Base-by-base conservation (phyloP, 64 coral and sea anemone species). In the Trachythela sp. region DNA sequence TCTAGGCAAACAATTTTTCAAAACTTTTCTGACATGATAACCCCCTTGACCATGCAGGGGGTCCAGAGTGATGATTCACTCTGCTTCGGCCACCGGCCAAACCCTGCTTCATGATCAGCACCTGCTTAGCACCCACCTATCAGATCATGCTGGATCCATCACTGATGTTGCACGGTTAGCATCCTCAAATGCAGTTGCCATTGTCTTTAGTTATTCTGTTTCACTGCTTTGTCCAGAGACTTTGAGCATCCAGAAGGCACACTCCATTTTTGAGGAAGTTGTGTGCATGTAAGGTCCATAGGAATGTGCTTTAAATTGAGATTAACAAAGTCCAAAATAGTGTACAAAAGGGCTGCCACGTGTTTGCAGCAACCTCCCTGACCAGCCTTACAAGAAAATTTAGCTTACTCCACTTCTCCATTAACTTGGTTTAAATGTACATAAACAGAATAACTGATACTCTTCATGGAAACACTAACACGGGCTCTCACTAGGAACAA, bases 181-280 rank as follows among this genome's bases (percentile, higher is more conserved):
- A 10, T 88, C 88, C 83, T 85, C 91, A 88, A 92, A 84, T 27
- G 59, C 64, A 27, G 84, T n/a, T n/a, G n/a, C n/a, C n/a, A n/a
- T n/a, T n/a, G n/a, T n/a, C n/a, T n/a, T n/a, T n/a, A 29, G 13
- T 92, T 36, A 2, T 90, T 48, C 84, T 40, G 60, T 48, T 85
- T 90, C 10, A 93, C 83, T 38, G 87, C 84, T 86, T 52, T 86
- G 20, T 86, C 49, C 40, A 89, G 36, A 26, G 92, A 89, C 51
- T 86, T 83, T 0, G 31, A 77, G 9, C 58, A 11, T 2, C 48
- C 45, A 36, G 87, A 89, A 11, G 83, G 64, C 4, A 76, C 83
- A 85, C 56, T 89, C 87, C 48, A 87, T 37, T 58, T 43, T 43
- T n/a, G 33, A 83, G 48, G 1, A 54, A 86, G 18, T 9, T 72